Conservation (phyloP, 2,888 invertebrate species). For the Plutella xylostella region DNA sequence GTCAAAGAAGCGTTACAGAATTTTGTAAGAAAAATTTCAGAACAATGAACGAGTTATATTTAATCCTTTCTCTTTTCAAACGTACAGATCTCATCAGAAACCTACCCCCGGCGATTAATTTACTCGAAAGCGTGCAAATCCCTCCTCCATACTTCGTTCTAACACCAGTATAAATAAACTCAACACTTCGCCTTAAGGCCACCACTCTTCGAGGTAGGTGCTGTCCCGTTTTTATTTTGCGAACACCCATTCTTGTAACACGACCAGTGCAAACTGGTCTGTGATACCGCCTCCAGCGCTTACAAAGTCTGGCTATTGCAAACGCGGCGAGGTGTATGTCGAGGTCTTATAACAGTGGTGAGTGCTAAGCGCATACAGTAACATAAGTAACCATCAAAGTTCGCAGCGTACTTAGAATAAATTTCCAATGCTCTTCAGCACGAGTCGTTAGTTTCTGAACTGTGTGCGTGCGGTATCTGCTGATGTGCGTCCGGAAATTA, state of each 20-base stretch:
- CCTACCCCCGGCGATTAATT: background rate
- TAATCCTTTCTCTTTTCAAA: too few relatives aligned
- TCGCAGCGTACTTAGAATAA: slow-evolving; percentile 59
- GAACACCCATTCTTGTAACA: slow-evolving; percentile 29
- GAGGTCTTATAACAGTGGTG: too few relatives aligned
- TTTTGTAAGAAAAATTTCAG: too few relatives aligned
- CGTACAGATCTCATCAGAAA: too few relatives aligned
- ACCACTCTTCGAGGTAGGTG: slow-evolving; percentile 45
- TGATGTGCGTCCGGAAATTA: too few relatives aligned
- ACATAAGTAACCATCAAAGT: slow-evolving; percentile 57
- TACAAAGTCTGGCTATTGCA: background rate
- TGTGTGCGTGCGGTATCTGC: too few relatives aligned
- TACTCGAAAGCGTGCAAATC: slow-evolving; percentile 4
- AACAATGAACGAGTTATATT: too few relatives aligned
- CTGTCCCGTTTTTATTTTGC: slow-evolving; percentile 39
- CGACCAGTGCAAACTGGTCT: slow-evolving; percentile 26
- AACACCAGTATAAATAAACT: slow-evolving; percentile 9
- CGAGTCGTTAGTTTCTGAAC: slow-evolving; percentile 56
- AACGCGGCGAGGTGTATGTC: background rate
- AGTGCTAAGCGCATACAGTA: slow-evolving; percentile 32
- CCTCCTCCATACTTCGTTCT: slow-evolving; percentile 3
- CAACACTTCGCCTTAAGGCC: slow-evolving; percentile 24
- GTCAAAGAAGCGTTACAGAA: too few relatives aligned
- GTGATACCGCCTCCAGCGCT: slow-evolving; percentile 11
- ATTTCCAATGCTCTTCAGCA: slow-evolving; percentile 59